Percentiles rank a stretch among this genome's conserved stretches.
phyloP scores from a whole-genome alignment of 2,888 invertebrate species.

The Strigamia transsilvanica region DNA sequence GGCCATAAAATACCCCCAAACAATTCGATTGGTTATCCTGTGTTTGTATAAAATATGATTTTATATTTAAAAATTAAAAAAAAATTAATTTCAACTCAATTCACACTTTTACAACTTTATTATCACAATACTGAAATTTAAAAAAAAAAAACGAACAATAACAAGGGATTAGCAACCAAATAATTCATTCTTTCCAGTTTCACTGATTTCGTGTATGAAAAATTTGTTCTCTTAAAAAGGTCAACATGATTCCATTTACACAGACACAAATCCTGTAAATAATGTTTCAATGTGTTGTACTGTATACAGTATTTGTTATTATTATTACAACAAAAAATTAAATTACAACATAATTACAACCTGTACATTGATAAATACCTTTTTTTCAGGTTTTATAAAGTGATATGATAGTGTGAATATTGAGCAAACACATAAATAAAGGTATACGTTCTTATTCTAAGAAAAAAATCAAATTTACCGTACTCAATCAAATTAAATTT shows the following conservation, averaged over 20 bases:
- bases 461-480: background rate
- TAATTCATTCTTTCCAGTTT: background rate
- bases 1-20: background rate
- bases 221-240: background rate
- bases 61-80: background rate
- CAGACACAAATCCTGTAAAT: background rate
- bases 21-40: background rate
- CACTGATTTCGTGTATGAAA: background rate
- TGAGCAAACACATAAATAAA: conserved; percentile 9
- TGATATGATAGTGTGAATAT: background rate
- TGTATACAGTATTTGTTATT: background rate
- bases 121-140: background rate
- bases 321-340: background rate
- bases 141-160: background rate
- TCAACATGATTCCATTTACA: background rate
- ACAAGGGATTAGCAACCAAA: conserved; percentile 2
- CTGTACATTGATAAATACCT: conserved; percentile 13
- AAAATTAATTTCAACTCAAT: background rate
- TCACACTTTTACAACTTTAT: conserved; percentile 19
- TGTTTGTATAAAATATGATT: background rate
- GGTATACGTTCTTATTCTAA: background rate
- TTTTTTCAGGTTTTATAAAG: background rate
- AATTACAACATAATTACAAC: conserved; percentile 24
- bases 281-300: background rate
- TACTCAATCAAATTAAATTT: background rate